phyloP scores from a whole-genome alignment of 2,888 invertebrate species.

The Micoletzkya japonica region DNA sequence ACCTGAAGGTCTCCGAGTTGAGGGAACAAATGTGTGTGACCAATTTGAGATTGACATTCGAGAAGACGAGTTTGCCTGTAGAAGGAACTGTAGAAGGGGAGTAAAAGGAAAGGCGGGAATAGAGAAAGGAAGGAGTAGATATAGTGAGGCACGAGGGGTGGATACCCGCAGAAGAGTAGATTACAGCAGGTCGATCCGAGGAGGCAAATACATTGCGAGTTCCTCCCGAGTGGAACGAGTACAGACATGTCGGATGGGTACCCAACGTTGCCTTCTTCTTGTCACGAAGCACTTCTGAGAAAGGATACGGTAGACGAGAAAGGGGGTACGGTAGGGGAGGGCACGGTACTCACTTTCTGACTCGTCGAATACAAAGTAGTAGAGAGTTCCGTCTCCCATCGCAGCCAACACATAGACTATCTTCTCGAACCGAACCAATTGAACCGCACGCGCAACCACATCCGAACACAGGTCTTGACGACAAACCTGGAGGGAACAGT shows the following conservation, averaged over 20 bases:
- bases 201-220: conserved; percentile 97
- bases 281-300: conserved; percentile 73
- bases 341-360: conserved; percentile 56
- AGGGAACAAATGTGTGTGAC: conserved; percentile 96
- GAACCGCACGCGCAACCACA: conserved; percentile 91
- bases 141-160: neutral
- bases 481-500: conserved; percentile 25
- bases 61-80: conserved; percentile 63
- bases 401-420: conserved; percentile 75
- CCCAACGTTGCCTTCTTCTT: conserved; percentile 94
- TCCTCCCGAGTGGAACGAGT: conserved; percentile 74
- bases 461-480: conserved; percentile 68
- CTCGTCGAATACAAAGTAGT: conserved; percentile 85
- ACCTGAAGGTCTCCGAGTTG: conserved; percentile 88
- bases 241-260: conserved; percentile 90
- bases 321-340: neutral
- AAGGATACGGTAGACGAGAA: neutral
- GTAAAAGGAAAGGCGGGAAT: conserved; percentile 71
- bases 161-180: conserved; percentile 78
- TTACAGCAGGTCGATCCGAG: conserved; percentile 92
- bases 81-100: neutral
- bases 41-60: conserved; percentile 68
- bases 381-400: conserved; percentile 94
- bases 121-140: neutral
- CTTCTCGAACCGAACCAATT: conserved; percentile 91